These are phyloP conservation scores for Xanthia togata DNA, from an alignment of 2,888 invertebrate species.

Conservation along the genomic window DNA sequence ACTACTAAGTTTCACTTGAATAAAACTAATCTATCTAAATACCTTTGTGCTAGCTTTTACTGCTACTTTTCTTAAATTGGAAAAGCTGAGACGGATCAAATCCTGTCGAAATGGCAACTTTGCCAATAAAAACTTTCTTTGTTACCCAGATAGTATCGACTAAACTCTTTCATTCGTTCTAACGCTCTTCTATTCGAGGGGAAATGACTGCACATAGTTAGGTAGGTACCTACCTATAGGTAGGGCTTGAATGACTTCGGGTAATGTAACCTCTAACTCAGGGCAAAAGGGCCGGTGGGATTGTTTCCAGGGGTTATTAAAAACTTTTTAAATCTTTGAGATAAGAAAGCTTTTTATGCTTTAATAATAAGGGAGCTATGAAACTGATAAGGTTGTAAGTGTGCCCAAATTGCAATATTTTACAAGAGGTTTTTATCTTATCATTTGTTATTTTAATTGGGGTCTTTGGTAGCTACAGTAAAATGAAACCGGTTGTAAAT, in stretches of 20 bases:
- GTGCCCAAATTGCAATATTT: conserved; percentile 32
- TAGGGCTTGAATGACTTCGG: conserved; percentile 64
- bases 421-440: conserved; percentile 20
- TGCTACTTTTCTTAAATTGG: conserved; percentile 85
- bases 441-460: not conserved
- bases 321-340: conserved; percentile 76
- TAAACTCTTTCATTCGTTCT: conserved; percentile 83
- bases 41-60: conserved; percentile 77
- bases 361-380: conserved; percentile 46
- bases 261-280: conserved; percentile 41
- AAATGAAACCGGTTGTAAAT: not conserved
- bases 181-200: conserved; percentile 71
- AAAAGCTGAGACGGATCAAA: conserved; percentile 85
- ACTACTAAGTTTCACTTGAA: conserved; percentile 59
- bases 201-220: conserved; percentile 69
- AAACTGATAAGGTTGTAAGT: conserved; percentile 53
- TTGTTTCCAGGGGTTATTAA: conserved; percentile 70
- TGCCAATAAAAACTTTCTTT: conserved; percentile 89
- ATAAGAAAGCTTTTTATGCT: conserved; percentile 66
- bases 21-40: conserved; percentile 67
- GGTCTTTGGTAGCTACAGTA: not conserved
- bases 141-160: conserved; percentile 86
- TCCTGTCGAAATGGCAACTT: conserved; percentile 81
- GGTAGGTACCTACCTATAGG: conserved; percentile 38
- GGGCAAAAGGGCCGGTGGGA: conserved; percentile 64